A percentile compares a stretch with the other conserved stretches of the same genome.
These are phyloP conservation scores for Steinernema feltiae DNA, from an alignment of 1,140 invertebrate genomes.

Conservation along the genomic window DNA sequence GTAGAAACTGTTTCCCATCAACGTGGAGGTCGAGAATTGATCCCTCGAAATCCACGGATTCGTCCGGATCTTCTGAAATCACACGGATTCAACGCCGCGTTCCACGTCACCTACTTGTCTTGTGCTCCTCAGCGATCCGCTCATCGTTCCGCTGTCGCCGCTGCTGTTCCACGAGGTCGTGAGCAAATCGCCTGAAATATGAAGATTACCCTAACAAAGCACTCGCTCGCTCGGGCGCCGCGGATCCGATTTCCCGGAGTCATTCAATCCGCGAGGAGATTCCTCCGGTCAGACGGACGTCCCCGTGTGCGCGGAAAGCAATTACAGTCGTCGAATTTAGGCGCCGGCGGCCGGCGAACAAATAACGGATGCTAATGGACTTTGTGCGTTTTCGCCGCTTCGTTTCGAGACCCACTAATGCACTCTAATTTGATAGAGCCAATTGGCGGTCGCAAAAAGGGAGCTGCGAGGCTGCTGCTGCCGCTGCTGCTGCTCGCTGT, in stretches of 20 bases:
- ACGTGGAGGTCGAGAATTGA: background rate
- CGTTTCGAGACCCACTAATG: constrained; percentile 13
- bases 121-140: constrained; percentile 18
- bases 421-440: constrained; percentile 14
- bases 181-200: background rate
- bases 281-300: background rate
- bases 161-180: background rate
- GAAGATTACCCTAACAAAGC: no score
- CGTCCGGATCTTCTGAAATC: constrained; percentile 28
- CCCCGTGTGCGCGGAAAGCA: background rate
- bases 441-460: background rate
- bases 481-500: no score
- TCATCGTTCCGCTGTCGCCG: background rate
- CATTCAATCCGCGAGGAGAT: background rate
- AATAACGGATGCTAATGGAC: constrained; percentile 11
- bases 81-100: background rate
- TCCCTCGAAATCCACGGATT: constrained; percentile 27
- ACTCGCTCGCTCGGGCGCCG: no score
- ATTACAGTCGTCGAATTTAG: background rate
- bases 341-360: background rate
- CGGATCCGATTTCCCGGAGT: background rate
- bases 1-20: constrained; percentile 5
- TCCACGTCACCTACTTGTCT: background rate
- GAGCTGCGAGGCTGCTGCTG: no score
- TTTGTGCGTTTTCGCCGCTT: constrained; percentile 13